Conservation (phyloP, 2,113 vertebrate species). For the Lepus americanus region DNA sequence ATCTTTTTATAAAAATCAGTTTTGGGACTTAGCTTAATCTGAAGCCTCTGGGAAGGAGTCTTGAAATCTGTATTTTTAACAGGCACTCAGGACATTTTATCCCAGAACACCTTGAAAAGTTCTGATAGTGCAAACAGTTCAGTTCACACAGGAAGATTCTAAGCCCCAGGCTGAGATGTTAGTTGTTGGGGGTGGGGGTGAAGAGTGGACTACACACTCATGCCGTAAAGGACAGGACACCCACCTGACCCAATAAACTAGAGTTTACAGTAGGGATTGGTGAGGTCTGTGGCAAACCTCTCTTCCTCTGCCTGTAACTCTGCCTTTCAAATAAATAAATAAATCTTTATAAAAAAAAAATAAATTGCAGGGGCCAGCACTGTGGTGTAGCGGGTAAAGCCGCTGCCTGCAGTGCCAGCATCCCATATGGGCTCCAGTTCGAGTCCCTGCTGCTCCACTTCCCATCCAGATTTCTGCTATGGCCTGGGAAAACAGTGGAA, state of each 20-base stretch:
- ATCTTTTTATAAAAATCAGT: not conserved
- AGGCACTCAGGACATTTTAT: not conserved
- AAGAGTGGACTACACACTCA: not conserved
- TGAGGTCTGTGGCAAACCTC: not conserved
- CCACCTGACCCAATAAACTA: not conserved
- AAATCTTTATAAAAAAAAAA: no score
- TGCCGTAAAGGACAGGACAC: not conserved
- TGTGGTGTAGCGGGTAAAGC: no score
- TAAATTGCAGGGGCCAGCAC: no score
- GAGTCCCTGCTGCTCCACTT: no score
- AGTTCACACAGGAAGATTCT: not conserved
- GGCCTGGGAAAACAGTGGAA: no score
- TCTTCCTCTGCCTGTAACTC: no score
- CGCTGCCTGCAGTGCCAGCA: no score
- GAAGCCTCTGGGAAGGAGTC: not conserved
- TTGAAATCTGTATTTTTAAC: constrained; percentile 1
- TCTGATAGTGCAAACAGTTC: not conserved
- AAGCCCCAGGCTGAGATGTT: constrained; percentile 14
- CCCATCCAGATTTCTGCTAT: no score
- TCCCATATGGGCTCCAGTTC: no score
- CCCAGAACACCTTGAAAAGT: not conserved
- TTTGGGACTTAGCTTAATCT: not conserved
- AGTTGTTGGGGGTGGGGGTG: not conserved
- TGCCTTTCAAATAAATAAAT: no score
- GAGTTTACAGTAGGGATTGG: not conserved